A percentile compares a stretch with the other conserved stretches of the same genome.
Evolutionary conservation across 2,888 invertebrate genomes (phyloP).

Genomic region (Nomada goodeniana): DNA sequence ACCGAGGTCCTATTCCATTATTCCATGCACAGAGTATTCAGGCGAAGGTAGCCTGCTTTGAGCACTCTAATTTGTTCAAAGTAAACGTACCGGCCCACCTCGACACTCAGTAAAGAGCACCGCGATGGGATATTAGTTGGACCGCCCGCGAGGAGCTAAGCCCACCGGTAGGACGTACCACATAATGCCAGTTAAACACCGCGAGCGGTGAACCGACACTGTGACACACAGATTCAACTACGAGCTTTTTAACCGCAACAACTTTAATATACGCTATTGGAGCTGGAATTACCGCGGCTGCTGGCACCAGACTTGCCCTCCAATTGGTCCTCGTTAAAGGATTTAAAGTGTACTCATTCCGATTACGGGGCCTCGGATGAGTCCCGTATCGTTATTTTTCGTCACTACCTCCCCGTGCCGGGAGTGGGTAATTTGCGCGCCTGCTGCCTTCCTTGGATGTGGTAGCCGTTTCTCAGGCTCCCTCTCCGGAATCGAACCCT

Average conservation of each 20-base stretch:
- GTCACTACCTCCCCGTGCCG: conserved; percentile 86
- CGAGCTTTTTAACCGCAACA: conserved; percentile 89
- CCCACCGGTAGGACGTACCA: too few species aligned
- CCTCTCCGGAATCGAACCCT: too few species aligned
- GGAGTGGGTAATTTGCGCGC: conserved; percentile 87
- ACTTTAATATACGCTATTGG: conserved; percentile 86
- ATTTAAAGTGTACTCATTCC: conserved; percentile 87
- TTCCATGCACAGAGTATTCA: too few species aligned
- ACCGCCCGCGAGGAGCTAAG: too few species aligned
- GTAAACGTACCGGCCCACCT: too few species aligned
- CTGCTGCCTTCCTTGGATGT: conserved; percentile 88
- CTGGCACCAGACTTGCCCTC: conserved; percentile 89
- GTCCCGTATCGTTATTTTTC: conserved; percentile 86
- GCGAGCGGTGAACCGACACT: conserved; percentile 51
- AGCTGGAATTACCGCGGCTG: conserved; percentile 90
- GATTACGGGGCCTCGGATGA: conserved; percentile 85
- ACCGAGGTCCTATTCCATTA: too few species aligned
- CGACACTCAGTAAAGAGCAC: too few species aligned
- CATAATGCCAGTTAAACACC: background rate
- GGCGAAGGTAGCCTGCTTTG: too few species aligned
- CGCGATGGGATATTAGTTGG: too few species aligned
- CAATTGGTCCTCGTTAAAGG: conserved; percentile 87
- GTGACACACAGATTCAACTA: conserved; percentile 85
- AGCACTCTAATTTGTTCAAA: too few species aligned
- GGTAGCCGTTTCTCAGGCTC: conserved; percentile 83